phyloP scores from a whole-genome alignment of 2,797 vertebrate species.

The Onychomys leucogaster region DNA sequence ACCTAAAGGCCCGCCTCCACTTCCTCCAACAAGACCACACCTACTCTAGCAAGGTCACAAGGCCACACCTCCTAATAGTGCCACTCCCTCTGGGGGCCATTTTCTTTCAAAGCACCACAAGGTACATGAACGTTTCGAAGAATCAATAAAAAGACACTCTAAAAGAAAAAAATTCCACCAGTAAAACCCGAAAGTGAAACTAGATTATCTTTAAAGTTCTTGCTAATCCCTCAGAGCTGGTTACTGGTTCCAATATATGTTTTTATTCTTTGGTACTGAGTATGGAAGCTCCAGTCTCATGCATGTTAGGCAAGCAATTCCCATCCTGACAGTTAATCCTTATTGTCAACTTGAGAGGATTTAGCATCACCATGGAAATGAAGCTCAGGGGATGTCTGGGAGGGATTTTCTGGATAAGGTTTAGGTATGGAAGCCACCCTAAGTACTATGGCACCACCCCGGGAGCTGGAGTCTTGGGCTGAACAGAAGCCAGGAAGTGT shows the following conservation, averaged over 20 bases:
- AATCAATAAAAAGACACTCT: not conserved
- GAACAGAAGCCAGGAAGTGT: not conserved
- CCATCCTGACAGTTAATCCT: too few relatives aligned
- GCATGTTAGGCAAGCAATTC: not conserved
- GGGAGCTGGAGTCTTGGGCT: not conserved
- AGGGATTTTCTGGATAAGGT: not conserved
- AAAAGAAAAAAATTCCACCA: not conserved
- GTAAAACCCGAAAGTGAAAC: slow-evolving; percentile 38
- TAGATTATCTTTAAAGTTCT: slow-evolving; percentile 29
- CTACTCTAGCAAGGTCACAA: too few relatives aligned
- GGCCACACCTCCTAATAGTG: too few relatives aligned
- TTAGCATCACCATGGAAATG: not conserved
- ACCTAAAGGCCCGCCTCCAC: not conserved
- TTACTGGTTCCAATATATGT: not conserved
- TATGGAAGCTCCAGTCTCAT: not conserved
- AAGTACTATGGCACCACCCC: not conserved
- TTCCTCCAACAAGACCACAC: too few relatives aligned
- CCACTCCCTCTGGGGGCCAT: too few relatives aligned
- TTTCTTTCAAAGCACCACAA: not conserved
- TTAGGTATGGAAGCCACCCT: not conserved
- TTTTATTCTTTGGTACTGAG: not conserved
- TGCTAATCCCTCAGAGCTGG: slow-evolving; percentile 8
- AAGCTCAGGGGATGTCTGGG: not conserved
- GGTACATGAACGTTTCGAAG: not conserved
- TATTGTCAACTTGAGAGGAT: not conserved